Percentiles rank a stretch among this genome's conserved stretches.
These are phyloP conservation scores for Odiellus spinosus DNA, from an alignment of 2,888 invertebrate species.

Conservation along the genomic window DNA sequence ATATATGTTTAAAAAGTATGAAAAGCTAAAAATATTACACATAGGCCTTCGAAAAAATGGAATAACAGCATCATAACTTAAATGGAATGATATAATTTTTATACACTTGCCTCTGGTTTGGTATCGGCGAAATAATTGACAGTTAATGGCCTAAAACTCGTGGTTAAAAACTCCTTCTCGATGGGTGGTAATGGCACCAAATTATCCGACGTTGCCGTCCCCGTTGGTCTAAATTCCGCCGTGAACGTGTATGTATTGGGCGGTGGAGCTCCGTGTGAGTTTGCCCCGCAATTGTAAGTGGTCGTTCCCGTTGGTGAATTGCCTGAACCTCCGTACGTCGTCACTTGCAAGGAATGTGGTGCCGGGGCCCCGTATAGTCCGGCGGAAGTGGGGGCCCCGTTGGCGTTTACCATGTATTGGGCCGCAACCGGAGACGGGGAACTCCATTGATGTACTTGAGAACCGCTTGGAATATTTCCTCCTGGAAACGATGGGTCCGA, in stretches of 20 bases:
- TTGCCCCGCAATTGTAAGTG: no score
- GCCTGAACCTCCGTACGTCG: background rate
- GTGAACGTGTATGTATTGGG: slow-evolving; percentile 67
- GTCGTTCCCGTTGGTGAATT: slow-evolving; percentile 9
- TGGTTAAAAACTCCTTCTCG: slow-evolving; percentile 13
- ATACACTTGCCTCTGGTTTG: no score
- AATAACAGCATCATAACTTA: no score
- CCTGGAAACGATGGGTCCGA: background rate
- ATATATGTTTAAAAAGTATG: no score
- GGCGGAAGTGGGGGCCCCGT: slow-evolving; percentile 2
- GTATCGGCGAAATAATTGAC: no score
- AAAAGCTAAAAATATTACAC: no score
- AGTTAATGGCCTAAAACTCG: no score
- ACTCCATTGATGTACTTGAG: background rate
- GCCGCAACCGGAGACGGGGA: slow-evolving; percentile 6
- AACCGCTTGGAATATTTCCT: background rate
- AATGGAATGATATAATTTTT: no score
- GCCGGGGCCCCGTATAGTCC: slow-evolving; percentile 9
- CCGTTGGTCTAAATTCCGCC: slow-evolving; percentile 48
- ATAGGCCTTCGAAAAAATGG: no score
- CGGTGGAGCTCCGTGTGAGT: slow-evolving; percentile 19
- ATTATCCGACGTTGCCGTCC: slow-evolving; percentile 31
- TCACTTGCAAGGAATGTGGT: slow-evolving; percentile 1
- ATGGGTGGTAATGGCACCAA: slow-evolving; percentile 21
- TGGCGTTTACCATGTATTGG: slow-evolving; percentile 7